phyloP scores from a whole-genome alignment of 2,797 vertebrate genomes.

The Peromyscus eremicus region DNA sequence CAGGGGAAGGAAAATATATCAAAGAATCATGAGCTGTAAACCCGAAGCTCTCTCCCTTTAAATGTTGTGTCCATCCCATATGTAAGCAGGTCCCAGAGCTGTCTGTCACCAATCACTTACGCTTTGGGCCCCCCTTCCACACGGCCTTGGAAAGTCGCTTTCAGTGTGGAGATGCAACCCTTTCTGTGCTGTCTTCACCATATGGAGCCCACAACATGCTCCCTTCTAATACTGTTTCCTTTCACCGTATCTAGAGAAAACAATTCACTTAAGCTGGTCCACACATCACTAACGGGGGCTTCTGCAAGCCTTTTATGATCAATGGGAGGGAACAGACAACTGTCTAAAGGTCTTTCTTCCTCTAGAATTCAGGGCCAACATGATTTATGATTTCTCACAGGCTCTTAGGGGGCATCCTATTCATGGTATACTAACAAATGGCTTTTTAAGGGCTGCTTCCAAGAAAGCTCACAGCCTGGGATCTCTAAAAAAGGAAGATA shows the following conservation, averaged over 20 bases:
- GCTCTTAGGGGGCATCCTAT: neutral
- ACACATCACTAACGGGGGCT: neutral
- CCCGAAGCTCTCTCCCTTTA: constrained; percentile 23
- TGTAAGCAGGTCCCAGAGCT: neutral
- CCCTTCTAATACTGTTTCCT: neutral
- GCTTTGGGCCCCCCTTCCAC: neutral
- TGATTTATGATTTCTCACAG: neutral
- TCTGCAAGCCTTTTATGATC: neutral
- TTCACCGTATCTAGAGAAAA: constrained; percentile 28
- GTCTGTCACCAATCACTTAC: neutral
- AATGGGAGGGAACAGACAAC: neutral
- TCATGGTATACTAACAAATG: neutral
- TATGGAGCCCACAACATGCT: neutral
- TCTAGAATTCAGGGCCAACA: constrained; percentile 27
- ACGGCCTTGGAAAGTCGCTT: neutral
- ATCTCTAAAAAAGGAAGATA: constrained; percentile 12
- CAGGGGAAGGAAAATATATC: neutral
- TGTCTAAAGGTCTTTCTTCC: neutral
- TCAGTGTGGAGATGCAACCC: neutral
- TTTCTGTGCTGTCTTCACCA: neutral
- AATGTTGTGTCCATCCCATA: neutral
- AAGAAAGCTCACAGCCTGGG: neutral
- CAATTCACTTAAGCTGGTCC: neutral
- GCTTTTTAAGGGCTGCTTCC: neutral
- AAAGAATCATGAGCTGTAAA: neutral